phyloP scores from a whole-genome alignment of 1,140 invertebrate genomes.

The Popillia japonica region DNA sequence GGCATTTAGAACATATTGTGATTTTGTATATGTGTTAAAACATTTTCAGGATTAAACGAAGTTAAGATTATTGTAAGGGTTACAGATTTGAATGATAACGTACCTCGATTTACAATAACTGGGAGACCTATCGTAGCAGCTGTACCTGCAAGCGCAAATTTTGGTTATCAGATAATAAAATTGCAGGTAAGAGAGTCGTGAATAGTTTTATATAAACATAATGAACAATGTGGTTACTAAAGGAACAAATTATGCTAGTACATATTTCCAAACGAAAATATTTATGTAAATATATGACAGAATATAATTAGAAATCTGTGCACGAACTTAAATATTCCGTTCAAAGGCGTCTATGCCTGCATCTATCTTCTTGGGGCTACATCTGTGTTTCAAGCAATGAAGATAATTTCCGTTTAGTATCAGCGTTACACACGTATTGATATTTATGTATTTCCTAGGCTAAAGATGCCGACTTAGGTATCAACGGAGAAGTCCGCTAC shows the following conservation, averaged over 20 bases:
- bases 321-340: no score
- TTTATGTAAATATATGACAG: neutral
- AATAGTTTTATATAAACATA: no score
- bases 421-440: neutral
- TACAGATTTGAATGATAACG: conserved; percentile 83
- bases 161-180: conserved; percentile 80
- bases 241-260: no score
- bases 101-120: conserved; percentile 75
- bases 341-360: neutral
- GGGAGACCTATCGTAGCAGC: conserved; percentile 80
- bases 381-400: neutral
- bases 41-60: conserved; percentile 65
- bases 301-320: no score
- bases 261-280: no score
- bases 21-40: neutral
- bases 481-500: conserved; percentile 82
- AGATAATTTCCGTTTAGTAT: neutral
- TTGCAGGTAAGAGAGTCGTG: conserved; percentile 64
- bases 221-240: no score
- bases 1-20: neutral
- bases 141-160: conserved; percentile 78
- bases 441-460: conserved; percentile 72
- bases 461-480: conserved; percentile 74
- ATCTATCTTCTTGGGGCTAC: neutral
- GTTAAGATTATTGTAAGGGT: conserved; percentile 77